Base-by-base conservation (phyloP, 2,113 vertebrate genomes). In the Ifrita kowaldi region DNA sequence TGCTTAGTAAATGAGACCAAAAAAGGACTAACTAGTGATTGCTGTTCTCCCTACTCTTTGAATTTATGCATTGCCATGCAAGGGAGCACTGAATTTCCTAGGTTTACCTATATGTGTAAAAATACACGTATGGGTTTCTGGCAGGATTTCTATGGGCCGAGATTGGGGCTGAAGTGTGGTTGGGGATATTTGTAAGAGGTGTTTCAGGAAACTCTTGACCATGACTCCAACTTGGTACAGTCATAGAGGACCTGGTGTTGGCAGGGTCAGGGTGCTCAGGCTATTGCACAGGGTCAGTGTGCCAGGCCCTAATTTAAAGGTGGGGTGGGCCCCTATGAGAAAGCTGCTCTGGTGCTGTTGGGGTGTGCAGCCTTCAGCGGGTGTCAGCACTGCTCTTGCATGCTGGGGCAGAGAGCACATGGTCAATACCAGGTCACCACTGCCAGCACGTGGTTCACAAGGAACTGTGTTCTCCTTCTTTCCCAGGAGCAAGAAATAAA, bases 361-460 rank as follows among this genome's bases (percentile, higher is more conserved):
- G 21, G 49, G 30, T 42, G 17, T 28, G 56, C 70, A 75, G 60
- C 55, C 64, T 39, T 82, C 60, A 22, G 64, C 1, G 4, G 33
- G 41, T 46, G 7, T 11, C 4, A 4, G 52, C 42, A 9, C 10
- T 35, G 27, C 53, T 27, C 24, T 71, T 1, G 1, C 41, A 7
- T 0, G 4, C 52, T 1, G 1, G 44, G 39, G 27, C 55, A 39
- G 27, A 55, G 1, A 16, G 26, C 13, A 16, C 13, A 5, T 1
- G 7, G 30, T 26, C 10, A 3, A 2, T 19, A 5, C 22, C 0
- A 3, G 42, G 30, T 44, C 57, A 2, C 19, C 19, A n/a, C 28
- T 32, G 52, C 30, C 53, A 46, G 49, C 8, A 6, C 0, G 1
- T 12, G 41, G 28, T 16, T 71, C 39, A 69, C 0, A 1, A 73